These are phyloP conservation scores for Tetramorium simillimum DNA, from an alignment of 1,140 invertebrate species.

Conservation along the genomic window DNA sequence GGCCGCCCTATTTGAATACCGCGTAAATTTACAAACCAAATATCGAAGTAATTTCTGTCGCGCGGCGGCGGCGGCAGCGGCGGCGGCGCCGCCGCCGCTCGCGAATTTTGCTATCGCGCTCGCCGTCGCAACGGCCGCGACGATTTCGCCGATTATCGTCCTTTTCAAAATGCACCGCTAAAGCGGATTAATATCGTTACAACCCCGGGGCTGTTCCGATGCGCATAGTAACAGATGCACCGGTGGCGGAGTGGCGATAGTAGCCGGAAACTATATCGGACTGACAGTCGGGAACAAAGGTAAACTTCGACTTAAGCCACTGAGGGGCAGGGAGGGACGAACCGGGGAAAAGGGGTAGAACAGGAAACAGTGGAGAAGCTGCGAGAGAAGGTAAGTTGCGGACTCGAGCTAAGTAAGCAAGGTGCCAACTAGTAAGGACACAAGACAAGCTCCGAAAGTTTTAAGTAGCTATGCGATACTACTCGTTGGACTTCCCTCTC, in stretches of 20 bases:
- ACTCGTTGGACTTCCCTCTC: conserved; percentile 56
- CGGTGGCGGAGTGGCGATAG: conserved; percentile 43
- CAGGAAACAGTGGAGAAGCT: conserved; percentile 6
- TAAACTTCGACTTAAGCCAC: conserved; percentile 80
- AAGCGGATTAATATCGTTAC: conserved; percentile 62
- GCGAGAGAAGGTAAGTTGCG: conserved; percentile 65
- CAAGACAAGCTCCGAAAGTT: conserved; percentile 82
- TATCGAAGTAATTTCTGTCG: conserved; percentile 58
- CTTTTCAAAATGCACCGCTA: conserved; percentile 54
- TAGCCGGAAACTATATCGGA: conserved; percentile 70
- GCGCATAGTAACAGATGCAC: conserved; percentile 58
- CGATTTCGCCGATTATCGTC: conserved; percentile 56
- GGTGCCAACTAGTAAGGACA: conserved; percentile 76
- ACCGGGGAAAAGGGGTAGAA: conserved; percentile 13
- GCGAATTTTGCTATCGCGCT: conserved; percentile 16
- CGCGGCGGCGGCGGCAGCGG: neutral
- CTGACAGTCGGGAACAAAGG: conserved; percentile 79
- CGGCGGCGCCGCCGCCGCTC: neutral
- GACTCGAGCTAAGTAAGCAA: conserved; percentile 74
- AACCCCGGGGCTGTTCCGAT: neutral
- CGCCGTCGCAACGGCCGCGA: neutral
- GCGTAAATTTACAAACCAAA: conserved; percentile 59
- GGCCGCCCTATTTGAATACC: conserved; percentile 49
- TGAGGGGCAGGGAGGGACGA: conserved; percentile 2
- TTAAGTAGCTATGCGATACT: conserved; percentile 82